Conservation (phyloP, 2,888 invertebrate genomes). For the Cyaniris semiargus region DNA sequence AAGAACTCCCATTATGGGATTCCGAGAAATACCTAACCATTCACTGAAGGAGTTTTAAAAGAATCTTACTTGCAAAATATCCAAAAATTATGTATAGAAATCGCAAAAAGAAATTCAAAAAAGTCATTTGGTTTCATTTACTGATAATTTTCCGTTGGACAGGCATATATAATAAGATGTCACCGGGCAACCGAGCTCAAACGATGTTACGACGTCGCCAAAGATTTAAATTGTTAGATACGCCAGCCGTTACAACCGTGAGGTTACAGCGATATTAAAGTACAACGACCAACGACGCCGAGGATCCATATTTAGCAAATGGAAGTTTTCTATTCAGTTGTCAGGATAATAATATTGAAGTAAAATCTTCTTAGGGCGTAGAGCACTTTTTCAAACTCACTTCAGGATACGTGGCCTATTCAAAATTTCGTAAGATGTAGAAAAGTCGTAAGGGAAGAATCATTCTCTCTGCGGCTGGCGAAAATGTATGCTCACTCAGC, state of each 20-base stretch:
- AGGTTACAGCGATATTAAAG: no score
- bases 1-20: neutral
- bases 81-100: neutral
- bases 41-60: neutral
- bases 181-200: conserved; percentile 9
- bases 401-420: no score
- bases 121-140: conserved; percentile 15
- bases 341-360: no score
- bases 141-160: neutral
- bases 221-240: neutral
- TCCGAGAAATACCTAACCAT: neutral
- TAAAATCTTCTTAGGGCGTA: no score
- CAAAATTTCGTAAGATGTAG: no score
- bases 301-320: no score
- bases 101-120: neutral
- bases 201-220: neutral
- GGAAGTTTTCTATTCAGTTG: no score
- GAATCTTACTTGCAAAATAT: neutral
- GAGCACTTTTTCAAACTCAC: no score
- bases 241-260: neutral
- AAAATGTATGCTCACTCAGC: no score
- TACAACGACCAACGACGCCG: no score
- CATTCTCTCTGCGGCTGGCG: no score
- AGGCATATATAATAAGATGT: conserved; percentile 10
- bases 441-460: no score